Evolutionary conservation across 2,113 vertebrate species (phyloP), one percentile per base, ranked within the genome.

Genomic region (Phrynosoma blainvillii): DNA sequence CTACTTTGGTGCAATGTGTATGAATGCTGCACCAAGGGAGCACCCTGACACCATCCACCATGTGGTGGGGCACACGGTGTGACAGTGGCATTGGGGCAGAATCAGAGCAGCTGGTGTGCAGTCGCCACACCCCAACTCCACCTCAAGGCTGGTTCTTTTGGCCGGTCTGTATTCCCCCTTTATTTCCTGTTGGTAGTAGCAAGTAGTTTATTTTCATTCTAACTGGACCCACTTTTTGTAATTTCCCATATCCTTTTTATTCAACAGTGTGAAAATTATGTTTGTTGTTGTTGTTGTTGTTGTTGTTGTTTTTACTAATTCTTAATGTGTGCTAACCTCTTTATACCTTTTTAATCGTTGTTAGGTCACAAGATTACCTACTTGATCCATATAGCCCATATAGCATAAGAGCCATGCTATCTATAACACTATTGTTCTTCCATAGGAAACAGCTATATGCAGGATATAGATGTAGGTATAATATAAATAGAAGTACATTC

Each of bases 191-290:
- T 92, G 87, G 91, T 59, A 90, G 54, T 90, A 92, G 42, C 10
- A 73, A 94, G 91, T 92, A 2, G 21, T 94, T 95, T 96, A 91
- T 93, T 96, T 95, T 95, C 56, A 90, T 56, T 77, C 42, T 93
- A 89, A 93, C 90, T 94, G 82, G 93, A 92, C 94, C 87, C 88
- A 91, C 93, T 95, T 62, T 89, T 92, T 92, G 75, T 88, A 91
- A 90, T 92, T 93, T 93, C 90, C 74, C 77, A 94, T 62, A 91
- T 47, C 10, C 66, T 93, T 92, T 90, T 56, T 40, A 86, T 92
- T 93, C 93, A 80, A 66, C 88, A 40, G 86, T 79, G 82, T 90
- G 92, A 89, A 11, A 89, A 93, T 88, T 94, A 91, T 91, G 16
- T 74, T 40, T 87, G 25, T 93, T 94, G n/a, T n/a, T n/a, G n/a